Base-by-base conservation (phyloP, 1,140 invertebrate species). In the Bradysia coprophila region DNA sequence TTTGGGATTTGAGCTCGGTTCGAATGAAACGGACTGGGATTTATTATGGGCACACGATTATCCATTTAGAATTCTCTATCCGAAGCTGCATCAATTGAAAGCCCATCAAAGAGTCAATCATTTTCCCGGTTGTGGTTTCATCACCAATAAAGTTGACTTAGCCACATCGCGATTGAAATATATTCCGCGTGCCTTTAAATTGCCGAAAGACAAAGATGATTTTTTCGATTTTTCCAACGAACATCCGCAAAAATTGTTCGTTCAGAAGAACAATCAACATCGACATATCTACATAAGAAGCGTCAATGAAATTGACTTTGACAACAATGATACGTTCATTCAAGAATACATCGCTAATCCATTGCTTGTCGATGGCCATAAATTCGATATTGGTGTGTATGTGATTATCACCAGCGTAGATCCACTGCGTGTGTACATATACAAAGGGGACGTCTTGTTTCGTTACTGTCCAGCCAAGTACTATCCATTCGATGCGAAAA, bases 371-470 rank as follows among this genome's bases (percentile, higher is more conserved):
- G 83, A 86, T 55, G 83, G 82, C 0, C 73, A 87, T 56, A 96
- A 95, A 65, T 98, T 98, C 66, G 93, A 98, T 58, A 89, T 98
- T 56, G 93, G 93, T 15, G 75, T 97, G 16, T 98, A 98, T 62
- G 87, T 87, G 0, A 80, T 87, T 1, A 65, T 96, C 2, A 95
- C 92, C 0, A 93, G 88, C 0, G 71, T 97, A 1, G 72, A 93
- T 64, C 93, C 93, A 10, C 58, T 97, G 1, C 67, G 90, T 50
- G 73, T 85, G 0, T 97, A 97, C 52, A 78, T 81, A 43, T 89
- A 92, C 54, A 81, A 83, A 56, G 86, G 81, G 5, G 93, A 97
- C 53, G 75, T 82, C 2, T 60, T 95, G 4, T 83, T 94, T 49
- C 78, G 83, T 46, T 98, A 94, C 63, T 97, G 93, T 55, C 76